phyloP scores from a whole-genome alignment of 2,888 invertebrate genomes.

The Drosophila paramelanica region DNA sequence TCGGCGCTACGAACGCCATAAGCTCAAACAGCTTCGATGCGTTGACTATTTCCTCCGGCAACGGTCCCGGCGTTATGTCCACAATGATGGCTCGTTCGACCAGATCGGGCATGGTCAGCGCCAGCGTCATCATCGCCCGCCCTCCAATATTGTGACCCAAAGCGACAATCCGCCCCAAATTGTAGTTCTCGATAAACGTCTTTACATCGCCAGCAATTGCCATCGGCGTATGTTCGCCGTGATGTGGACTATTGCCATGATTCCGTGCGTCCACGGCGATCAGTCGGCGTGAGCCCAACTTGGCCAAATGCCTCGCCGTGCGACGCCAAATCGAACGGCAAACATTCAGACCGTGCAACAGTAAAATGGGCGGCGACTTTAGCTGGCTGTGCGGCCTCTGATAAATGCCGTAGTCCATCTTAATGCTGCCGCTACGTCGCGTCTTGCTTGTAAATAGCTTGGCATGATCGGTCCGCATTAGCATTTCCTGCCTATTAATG shows the following conservation, averaged over 20 bases:
- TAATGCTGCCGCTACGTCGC: not conserved
- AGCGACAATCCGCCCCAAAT: conserved; percentile 34
- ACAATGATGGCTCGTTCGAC: conserved; percentile 48
- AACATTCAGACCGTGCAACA: conserved; percentile 42
- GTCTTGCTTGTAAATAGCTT: too few species aligned
- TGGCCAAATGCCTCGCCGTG: conserved; percentile 18
- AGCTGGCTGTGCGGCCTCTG: conserved; percentile 26
- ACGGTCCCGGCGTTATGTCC: conserved; percentile 39
- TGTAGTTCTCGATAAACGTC: conserved; percentile 16
- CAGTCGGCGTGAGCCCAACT: conserved; percentile 27
- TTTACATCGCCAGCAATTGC: conserved; percentile 42
- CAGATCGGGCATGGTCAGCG: conserved; percentile 36
- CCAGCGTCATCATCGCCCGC: conserved; percentile 47
- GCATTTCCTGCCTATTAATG: too few species aligned
- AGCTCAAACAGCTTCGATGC: conserved; percentile 23
- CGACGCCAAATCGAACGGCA: conserved; percentile 33
- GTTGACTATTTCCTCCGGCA: conserved; percentile 8
- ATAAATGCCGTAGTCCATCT: conserved; percentile 34
- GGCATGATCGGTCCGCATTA: too few species aligned
- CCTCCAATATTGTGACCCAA: conserved; percentile 52
- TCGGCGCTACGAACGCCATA: conserved; percentile 19
- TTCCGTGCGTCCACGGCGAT: conserved; percentile 45
- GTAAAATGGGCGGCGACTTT: conserved; percentile 33
- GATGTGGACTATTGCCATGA: conserved; percentile 45
- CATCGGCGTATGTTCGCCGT: conserved; percentile 10